Evolutionary conservation across 2,888 invertebrate species (phyloP).

Genomic region (Erebia palarica): DNA sequence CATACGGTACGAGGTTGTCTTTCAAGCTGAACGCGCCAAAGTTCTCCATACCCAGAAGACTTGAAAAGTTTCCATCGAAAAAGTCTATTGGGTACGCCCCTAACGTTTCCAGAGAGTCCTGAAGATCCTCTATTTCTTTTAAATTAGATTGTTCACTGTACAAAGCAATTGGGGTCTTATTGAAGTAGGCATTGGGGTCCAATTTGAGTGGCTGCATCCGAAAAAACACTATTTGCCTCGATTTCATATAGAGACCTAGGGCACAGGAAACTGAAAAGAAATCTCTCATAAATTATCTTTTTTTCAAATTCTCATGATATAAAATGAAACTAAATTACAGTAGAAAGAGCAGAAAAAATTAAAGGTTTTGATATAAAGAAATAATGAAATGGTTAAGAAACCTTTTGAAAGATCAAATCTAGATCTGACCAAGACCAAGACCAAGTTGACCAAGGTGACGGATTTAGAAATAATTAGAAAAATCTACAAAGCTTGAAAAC

Average conservation of each 20-base stretch:
- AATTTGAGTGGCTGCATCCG: constrained; percentile 84
- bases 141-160: constrained; percentile 78
- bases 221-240: constrained; percentile 84
- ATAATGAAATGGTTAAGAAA: no score
- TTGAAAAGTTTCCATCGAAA: constrained; percentile 86
- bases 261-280: constrained; percentile 82
- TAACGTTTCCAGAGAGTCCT: constrained; percentile 63
- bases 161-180: constrained; percentile 83
- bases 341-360: no score
- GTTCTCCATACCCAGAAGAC: constrained; percentile 84
- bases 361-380: no score
- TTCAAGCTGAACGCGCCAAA: constrained; percentile 86
- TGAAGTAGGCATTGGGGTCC: constrained; percentile 84
- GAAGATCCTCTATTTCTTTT: constrained; percentile 63
- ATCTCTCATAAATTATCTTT: not conserved
- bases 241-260: constrained; percentile 85
- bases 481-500: no score
- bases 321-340: no score
- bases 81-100: constrained; percentile 72
- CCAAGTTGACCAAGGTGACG: no score
- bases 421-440: not conserved
- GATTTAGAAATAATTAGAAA: no score
- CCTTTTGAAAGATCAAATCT: no score
- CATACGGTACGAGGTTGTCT: constrained; percentile 76
- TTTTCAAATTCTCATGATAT: no score